Percentiles rank a stretch among this genome's conserved stretches.
Evolutionary conservation across 2,888 invertebrate genomes (phyloP).

Genomic region (Agrilus biguttatus): DNA sequence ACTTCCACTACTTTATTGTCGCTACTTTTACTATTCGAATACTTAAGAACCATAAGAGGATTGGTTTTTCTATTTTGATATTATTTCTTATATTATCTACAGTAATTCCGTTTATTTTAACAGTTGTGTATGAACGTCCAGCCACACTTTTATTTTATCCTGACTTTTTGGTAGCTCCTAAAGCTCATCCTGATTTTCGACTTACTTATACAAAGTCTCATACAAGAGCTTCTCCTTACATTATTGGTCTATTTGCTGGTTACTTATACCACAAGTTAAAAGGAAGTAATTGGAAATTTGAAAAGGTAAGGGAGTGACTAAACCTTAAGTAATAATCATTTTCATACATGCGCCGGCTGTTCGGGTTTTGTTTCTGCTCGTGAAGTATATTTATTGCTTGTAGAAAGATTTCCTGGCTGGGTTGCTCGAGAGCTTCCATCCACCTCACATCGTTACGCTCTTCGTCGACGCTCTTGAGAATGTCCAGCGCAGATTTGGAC

Average conservation of each 20-base stretch:
- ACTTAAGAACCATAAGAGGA: constrained; percentile 28
- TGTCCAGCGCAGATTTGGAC: too few relatives aligned
- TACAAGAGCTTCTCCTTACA: constrained; percentile 41
- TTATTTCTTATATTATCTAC: constrained; percentile 31
- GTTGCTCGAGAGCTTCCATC: too few relatives aligned
- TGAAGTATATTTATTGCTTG: too few relatives aligned
- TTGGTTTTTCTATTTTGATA: constrained; percentile 29
- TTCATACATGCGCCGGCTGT: too few relatives aligned
- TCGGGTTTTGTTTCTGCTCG: too few relatives aligned
- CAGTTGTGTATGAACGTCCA: constrained; percentile 34
- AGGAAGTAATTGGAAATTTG: constrained; percentile 19
- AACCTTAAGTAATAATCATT: too few relatives aligned
- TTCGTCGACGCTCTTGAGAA: too few relatives aligned
- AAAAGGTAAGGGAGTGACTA: constrained; percentile 21
- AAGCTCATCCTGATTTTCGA: constrained; percentile 37
- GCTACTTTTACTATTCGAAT: constrained; percentile 35
- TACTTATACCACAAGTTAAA: constrained; percentile 30
- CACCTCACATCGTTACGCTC: too few relatives aligned
- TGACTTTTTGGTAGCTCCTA: constrained; percentile 38
- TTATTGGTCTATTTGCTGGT: constrained; percentile 42
- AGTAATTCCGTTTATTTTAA: constrained; percentile 37
- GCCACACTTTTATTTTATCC: constrained; percentile 42
- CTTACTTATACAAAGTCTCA: constrained; percentile 45
- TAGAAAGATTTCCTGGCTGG: too few relatives aligned
- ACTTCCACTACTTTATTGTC: constrained; percentile 51